Evolutionary conservation across 2,113 vertebrate genomes (phyloP).

Genomic region (Microcebus tavaratra): DNA sequence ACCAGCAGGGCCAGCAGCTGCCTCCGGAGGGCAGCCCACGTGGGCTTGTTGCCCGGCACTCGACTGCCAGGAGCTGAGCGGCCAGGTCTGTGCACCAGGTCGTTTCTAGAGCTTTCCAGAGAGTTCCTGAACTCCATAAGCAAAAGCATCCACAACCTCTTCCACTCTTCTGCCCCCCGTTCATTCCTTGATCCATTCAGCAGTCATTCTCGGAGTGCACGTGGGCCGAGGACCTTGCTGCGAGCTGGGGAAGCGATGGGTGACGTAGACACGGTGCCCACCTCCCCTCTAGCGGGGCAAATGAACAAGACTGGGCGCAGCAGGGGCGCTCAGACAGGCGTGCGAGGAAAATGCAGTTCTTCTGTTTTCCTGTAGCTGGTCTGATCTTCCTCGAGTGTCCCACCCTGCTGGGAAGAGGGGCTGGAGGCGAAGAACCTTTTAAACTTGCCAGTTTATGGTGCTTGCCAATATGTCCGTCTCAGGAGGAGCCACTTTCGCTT

Average conservation of each 20-base stretch:
- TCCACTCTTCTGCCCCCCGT: not conserved
- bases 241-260: not conserved
- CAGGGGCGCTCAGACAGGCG: not conserved
- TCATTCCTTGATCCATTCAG: not conserved
- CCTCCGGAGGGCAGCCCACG: not conserved
- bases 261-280: not conserved
- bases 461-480: not conserved
- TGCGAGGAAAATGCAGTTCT: not conserved
- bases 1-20: slow-evolving; percentile 61
- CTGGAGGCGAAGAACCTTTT: not conserved
- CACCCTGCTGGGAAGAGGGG: not conserved
- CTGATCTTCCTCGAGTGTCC: not conserved
- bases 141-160: not conserved
- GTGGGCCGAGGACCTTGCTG: not conserved
- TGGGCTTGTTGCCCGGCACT: not conserved
- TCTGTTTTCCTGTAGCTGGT: not conserved
- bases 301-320: not conserved
- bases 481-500: not conserved
- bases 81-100: not conserved
- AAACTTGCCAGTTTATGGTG: not conserved
- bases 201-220: not conserved
- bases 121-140: not conserved
- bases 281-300: not conserved
- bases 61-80: not conserved
- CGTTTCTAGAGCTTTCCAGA: not conserved